A percentile compares a stretch with the other conserved stretches of the same genome.
Conservation (phyloP, 2,888 invertebrate genomes). For the Ametastegia equiseti region DNA sequence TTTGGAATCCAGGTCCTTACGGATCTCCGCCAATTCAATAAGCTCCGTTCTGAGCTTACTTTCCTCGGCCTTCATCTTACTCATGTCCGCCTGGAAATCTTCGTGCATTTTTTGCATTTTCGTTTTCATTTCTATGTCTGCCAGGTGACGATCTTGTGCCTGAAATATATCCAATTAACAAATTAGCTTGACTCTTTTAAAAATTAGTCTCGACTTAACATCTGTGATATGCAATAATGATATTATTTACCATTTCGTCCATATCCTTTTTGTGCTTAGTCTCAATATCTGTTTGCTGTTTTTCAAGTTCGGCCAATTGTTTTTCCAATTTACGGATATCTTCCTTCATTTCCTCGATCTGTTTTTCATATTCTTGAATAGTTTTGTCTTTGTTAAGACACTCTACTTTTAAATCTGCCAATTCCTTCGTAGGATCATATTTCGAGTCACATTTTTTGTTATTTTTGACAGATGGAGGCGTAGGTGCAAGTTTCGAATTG, state of each 20-base stretch:
- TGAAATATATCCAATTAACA: background rate
- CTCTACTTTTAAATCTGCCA: conserved; percentile 71
- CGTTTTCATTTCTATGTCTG: conserved; percentile 49
- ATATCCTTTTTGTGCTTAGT: conserved; percentile 65
- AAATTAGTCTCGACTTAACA: background rate
- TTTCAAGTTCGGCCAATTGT: conserved; percentile 59
- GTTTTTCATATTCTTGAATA: conserved; percentile 69
- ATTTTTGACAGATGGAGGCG: conserved; percentile 55
- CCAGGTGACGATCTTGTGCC: conserved; percentile 38
- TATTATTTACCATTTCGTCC: conserved; percentile 64
- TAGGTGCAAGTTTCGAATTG: conserved; percentile 56
- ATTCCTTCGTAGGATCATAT: conserved; percentile 64
- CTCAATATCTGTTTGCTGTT: conserved; percentile 60
- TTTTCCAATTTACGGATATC: conserved; percentile 58
- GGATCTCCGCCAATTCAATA: conserved; percentile 50
- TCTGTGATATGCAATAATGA: background rate
- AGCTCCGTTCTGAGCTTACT: conserved; percentile 51
- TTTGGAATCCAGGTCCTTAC: conserved; percentile 54
- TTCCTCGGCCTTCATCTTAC: conserved; percentile 57
- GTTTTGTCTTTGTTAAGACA: conserved; percentile 70
- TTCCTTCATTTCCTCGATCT: conserved; percentile 67
- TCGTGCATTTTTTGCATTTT: conserved; percentile 52
- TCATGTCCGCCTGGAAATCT: conserved; percentile 52
- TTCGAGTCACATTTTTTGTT: conserved; percentile 62
- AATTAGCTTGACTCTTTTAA: background rate